phyloP scores from a whole-genome alignment of 2,888 invertebrate species.

The Himalopsyche tibetana region DNA sequence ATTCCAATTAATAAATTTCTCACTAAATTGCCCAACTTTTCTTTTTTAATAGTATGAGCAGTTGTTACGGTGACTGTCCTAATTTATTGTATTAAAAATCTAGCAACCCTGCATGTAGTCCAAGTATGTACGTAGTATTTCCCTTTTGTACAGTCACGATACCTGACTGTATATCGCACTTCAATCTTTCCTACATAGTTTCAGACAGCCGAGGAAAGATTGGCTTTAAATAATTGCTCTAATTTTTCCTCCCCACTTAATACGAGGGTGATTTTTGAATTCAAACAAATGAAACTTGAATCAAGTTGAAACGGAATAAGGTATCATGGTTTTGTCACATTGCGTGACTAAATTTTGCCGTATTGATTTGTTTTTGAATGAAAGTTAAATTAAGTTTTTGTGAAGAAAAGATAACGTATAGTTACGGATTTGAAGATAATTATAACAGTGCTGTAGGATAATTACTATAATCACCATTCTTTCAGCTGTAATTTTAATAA shows the following conservation, averaged over 20 bases:
- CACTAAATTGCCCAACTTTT: too few relatives aligned
- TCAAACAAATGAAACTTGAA: conserved; percentile 31
- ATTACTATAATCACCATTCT: too few relatives aligned
- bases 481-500: too few relatives aligned
- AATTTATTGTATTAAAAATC: too few relatives aligned
- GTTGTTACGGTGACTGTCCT: too few relatives aligned
- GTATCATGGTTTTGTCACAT: background rate
- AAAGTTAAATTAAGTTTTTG: background rate
- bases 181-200: conserved; percentile 42
- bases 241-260: conserved; percentile 40
- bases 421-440: too few relatives aligned
- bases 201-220: conserved; percentile 42
- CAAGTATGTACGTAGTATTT: background rate
- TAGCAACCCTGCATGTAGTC: too few relatives aligned
- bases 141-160: background rate
- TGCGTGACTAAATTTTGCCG: background rate
- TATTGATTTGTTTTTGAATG: conserved; percentile 24
- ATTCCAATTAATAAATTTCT: too few relatives aligned
- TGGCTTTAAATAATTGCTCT: conserved; percentile 31
- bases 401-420: too few relatives aligned
- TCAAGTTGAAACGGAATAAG: background rate
- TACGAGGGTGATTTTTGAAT: conserved; percentile 1
- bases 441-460: too few relatives aligned
- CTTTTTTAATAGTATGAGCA: too few relatives aligned
- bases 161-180: background rate